Evolutionary conservation across 2,888 invertebrate species (phyloP).

Genomic region (Drosophila melanosoma): DNA sequence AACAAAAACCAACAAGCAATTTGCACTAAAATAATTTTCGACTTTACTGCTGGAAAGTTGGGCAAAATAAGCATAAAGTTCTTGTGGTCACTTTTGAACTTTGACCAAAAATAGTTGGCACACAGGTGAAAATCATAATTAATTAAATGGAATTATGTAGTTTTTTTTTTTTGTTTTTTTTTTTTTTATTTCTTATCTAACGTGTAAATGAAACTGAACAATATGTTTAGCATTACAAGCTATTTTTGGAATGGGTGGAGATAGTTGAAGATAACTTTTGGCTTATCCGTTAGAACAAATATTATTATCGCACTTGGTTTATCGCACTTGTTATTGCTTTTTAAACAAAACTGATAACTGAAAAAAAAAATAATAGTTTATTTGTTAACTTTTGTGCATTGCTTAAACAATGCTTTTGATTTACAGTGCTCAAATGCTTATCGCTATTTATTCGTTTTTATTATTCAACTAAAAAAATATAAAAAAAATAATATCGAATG

Average conservation of each 20-base stretch:
- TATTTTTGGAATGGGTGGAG: background rate
- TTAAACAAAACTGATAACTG: conserved; percentile 66
- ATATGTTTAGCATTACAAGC: conserved; percentile 2
- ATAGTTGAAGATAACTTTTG: conserved; percentile 17
- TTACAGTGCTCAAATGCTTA: conserved; percentile 40
- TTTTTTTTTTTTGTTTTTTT: too few species aligned
- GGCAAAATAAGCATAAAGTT: conserved; percentile 45
- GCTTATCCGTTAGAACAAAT: conserved; percentile 43
- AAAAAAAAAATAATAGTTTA: conserved; percentile 49
- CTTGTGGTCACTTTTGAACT: conserved; percentile 37
- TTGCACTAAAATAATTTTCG: conserved; percentile 24
- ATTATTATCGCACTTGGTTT: conserved; percentile 42
- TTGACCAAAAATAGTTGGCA: conserved; percentile 10
- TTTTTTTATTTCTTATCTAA: background rate
- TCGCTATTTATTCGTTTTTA: conserved; percentile 12
- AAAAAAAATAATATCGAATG: conserved; percentile 1
- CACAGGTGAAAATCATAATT: conserved; percentile 59
- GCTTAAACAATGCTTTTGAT: conserved; percentile 70
- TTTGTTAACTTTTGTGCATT: conserved; percentile 62
- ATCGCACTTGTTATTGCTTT: conserved; percentile 48
- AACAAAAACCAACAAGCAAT: conserved; percentile 27
- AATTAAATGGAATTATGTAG: conserved; percentile 41
- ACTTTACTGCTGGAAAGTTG: conserved; percentile 13
- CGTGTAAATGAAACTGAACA: conserved; percentile 1
- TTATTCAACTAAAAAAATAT: background rate